Base-by-base conservation (phyloP, 1,140 invertebrate genomes). In the Anoplophora glabripennis region DNA sequence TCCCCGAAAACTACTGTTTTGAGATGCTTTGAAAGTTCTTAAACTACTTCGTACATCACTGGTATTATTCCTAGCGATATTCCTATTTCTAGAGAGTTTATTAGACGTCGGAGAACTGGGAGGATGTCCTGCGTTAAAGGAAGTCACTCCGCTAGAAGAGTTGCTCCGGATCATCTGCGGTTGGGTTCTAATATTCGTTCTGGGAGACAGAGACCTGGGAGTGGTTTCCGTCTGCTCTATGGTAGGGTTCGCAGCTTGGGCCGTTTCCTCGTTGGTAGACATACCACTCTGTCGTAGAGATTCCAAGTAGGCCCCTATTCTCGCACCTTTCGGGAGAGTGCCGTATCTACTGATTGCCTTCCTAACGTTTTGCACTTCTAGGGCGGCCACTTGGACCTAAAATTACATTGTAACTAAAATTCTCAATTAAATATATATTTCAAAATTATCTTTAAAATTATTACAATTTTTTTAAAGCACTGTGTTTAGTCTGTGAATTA, bases 281-380 rank as follows among this genome's bases (percentile, higher is more conserved):
- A 81, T 80, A n/a, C 87, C 88, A 69, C 85, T 89, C 66, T 91
- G 88, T 35, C 90, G 82, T 57, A 98, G 76, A 0, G 94, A 97
- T 71, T 97, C 94, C 11, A 99, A 78, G 76, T 95, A 99, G 0
- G 94, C 94, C 9, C 94, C 94, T 65, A 98, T 98, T 34, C 95
- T 83, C 10, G 93, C 92, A 45, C 92, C 93, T 78, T 98, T 99
- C 0, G 96, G 96, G 57, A 95, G 73, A 9, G 96, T 98, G 4
- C 96, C 96, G 74, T 97, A 98, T n/a, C 93, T 84, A 77, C 94
- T 96, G 53, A 97, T 96, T 5, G 94, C 94, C 64, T 93, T 86
- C 71, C 95, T 92, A 52, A 98, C 94, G 81, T 98, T 98, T 77
- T 96, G 92, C 62, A 96, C 94, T 79, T 98, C 95, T 58, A 98